Base-by-base conservation (phyloP, 64 coral and sea anemone genomes). In the Stylophora pistillata region DNA sequence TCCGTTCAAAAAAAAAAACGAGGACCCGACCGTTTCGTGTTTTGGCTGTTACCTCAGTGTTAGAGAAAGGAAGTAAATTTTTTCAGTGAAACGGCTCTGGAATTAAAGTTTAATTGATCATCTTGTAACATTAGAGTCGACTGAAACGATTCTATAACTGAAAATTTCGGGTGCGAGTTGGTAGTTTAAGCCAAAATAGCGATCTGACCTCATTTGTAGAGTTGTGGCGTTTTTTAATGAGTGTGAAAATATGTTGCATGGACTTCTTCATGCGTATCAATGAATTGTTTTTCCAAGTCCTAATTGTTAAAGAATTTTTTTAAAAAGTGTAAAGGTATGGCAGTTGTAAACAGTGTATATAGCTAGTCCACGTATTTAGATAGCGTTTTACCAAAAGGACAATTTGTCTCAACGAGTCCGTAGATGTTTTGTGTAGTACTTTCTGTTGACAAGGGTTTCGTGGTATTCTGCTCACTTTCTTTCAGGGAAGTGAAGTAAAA, bases 271-370 rank as follows among this genome's bases (percentile, higher is more conserved):
- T 4, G 7, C 37, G 37, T 7, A 7, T 16, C 18, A 20, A 63
- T 16, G 60, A 63, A 17, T 20, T 5, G 1, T 63, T 63, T 63
- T 17, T 2, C 21, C 0, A 63, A 20, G 60, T 17, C 60, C 7
- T 47, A 47, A 47, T 47, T 47, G 37, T 47, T 47, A 47, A 47
- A 7, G 3, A 23, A 63, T 20, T 63, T 63, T 16, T 63, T 63
- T 63, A 17, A 23, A 63, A 63, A 63, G 15, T 74, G 72, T 74
- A 74, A 14, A 74, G 29, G 31, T 74, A 74, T 74, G 21, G 52
- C 52, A 75, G 73, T 75, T 75, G 34, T n/a, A 52, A 21, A 71
- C 66, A 75, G 31, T 75, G 73, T 75, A 75, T 18, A 75, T 75
- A 75, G 15, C 29, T 7, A 17, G 32, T 52, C 34, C 21, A 6